Evolutionary conservation across 1,140 invertebrate genomes (phyloP).

Genomic region (Tetragnatha versicolor): DNA sequence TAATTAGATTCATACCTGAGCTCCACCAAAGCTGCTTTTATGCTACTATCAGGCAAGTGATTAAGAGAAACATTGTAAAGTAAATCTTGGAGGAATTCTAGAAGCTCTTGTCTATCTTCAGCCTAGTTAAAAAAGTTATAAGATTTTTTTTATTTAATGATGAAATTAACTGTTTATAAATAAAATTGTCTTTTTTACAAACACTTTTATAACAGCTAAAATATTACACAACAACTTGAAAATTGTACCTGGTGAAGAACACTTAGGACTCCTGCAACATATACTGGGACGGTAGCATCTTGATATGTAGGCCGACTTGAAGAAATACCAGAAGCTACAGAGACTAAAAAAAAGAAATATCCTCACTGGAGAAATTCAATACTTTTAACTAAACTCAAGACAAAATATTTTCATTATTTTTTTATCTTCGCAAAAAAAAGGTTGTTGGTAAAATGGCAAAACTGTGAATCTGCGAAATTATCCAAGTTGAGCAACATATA

Average conservation of each 20-base stretch:
- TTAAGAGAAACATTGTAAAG: conserved; percentile 68
- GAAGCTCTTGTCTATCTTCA: conserved; percentile 66
- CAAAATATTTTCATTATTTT: too few species aligned
- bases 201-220: background rate
- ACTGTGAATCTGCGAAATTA: too few species aligned
- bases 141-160: background rate
- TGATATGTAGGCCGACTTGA: conserved; percentile 62
- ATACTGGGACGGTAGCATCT: conserved; percentile 69
- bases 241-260: conserved; percentile 61
- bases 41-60: conserved; percentile 67
- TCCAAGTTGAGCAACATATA: too few species aligned
- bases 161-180: background rate
- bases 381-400: too few species aligned
- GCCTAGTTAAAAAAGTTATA: conserved; percentile 60
- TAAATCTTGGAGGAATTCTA: conserved; percentile 67
- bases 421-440: too few species aligned
- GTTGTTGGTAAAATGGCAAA: too few species aligned
- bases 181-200: too few species aligned
- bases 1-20: conserved; percentile 60
- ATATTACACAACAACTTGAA: background rate
- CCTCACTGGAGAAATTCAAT: too few species aligned
- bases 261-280: conserved; percentile 67
- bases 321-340: conserved; percentile 61
- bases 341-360: too few species aligned
- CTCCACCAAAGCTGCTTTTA: conserved; percentile 69